phyloP scores from a whole-genome alignment of 2,113 vertebrate species.

The Aegithalos caudatus region DNA sequence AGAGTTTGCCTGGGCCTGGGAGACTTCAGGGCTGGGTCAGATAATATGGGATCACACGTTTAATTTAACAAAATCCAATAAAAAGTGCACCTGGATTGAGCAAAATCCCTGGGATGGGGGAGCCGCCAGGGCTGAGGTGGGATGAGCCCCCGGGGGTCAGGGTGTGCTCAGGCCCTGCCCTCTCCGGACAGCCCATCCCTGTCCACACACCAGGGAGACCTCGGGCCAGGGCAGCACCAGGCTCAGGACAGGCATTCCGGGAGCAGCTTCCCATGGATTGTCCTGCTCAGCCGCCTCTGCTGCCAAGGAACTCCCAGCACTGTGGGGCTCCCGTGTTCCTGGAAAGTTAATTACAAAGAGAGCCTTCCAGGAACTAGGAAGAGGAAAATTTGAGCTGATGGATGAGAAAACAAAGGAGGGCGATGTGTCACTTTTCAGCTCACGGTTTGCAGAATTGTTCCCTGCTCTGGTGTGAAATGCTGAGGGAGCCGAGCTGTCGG shows the following conservation, averaged over 20 bases:
- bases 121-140: fast-evolving
- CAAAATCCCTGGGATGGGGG: background rate
- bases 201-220: background rate
- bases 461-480: background rate
- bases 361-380: background rate
- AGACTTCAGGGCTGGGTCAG: constrained; percentile 3
- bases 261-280: background rate
- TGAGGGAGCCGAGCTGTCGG: background rate
- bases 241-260: fast-evolving
- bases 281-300: background rate
- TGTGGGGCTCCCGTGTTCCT: fast-evolving
- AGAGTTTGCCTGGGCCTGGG: background rate
- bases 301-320: background rate
- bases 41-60: background rate
- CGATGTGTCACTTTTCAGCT: background rate
- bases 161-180: background rate
- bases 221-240: fast-evolving
- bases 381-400: background rate
- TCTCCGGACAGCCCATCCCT: fast-evolving
- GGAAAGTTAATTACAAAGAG: background rate
- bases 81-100: background rate
- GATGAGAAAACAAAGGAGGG: background rate
- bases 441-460: background rate
- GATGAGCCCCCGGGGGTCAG: fast-evolving
- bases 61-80: constrained; percentile 16